Conservation (phyloP, 2,888 invertebrate species). For the Meta bourneti region DNA sequence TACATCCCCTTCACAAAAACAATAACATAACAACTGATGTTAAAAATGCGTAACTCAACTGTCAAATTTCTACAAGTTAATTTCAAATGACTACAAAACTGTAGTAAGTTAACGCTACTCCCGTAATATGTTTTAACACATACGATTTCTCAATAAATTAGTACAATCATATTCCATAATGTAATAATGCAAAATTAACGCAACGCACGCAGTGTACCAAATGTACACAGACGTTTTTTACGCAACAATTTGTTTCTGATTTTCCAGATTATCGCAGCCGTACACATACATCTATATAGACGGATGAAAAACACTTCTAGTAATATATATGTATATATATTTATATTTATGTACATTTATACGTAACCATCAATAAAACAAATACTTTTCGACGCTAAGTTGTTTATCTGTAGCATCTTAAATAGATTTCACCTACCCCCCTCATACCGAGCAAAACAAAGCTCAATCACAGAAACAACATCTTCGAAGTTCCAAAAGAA, state of each 20-base stretch:
- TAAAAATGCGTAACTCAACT: neutral
- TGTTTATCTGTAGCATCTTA: slow-evolving; percentile 37
- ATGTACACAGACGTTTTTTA: slow-evolving; percentile 28
- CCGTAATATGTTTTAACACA: neutral
- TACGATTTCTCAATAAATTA: neutral
- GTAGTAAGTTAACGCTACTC: neutral
- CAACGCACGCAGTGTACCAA: slow-evolving; percentile 15
- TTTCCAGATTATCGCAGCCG: slow-evolving; percentile 35
- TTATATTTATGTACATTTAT: slow-evolving; percentile 69
- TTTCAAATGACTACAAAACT: neutral
- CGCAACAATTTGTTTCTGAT: slow-evolving; percentile 37
- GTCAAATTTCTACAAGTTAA: neutral
- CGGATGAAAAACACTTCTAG: slow-evolving; percentile 73
- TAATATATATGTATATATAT: slow-evolving; percentile 69
- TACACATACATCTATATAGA: slow-evolving; percentile 72
- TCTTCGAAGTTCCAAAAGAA: slow-evolving; percentile 57
- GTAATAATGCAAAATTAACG: slow-evolving; percentile 6
- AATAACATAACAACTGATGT: neutral
- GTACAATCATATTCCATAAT: neutral
- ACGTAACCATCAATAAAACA: slow-evolving; percentile 71
- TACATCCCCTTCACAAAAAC: neutral
- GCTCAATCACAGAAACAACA: slow-evolving; percentile 67
- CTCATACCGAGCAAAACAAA: slow-evolving; percentile 49
- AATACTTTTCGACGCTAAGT: slow-evolving; percentile 38
- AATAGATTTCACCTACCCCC: slow-evolving; percentile 32